phyloP scores from a whole-genome alignment of 2,797 vertebrate species.

The Graptemys geographica region DNA sequence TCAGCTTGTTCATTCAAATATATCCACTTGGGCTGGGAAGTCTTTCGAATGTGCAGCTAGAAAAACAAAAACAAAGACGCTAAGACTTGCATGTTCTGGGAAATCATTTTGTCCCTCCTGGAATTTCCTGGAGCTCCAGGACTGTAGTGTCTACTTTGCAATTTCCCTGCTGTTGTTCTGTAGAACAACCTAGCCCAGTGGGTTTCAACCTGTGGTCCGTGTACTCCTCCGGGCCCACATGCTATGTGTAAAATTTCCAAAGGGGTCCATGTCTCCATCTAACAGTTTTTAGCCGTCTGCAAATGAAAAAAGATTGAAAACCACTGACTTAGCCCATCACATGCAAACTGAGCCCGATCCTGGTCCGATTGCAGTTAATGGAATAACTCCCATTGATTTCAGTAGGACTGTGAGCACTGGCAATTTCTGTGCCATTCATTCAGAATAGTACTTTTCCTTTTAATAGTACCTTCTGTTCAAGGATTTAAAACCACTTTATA shows the following conservation, averaged over 20 bases:
- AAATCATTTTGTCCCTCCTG: background rate
- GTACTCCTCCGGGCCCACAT: too few relatives aligned
- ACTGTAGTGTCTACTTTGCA: background rate
- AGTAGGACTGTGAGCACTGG: background rate
- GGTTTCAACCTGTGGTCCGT: too few relatives aligned
- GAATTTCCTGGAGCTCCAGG: background rate
- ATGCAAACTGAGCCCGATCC: rapidly evolving
- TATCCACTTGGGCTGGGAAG: background rate
- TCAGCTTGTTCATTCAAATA: slow-evolving; percentile 9
- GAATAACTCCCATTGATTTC: background rate
- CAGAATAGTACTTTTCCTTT: background rate
- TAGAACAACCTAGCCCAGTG: background rate
- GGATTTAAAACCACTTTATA: background rate
- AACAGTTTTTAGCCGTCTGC: too few relatives aligned
- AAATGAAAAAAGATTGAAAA: too few relatives aligned
- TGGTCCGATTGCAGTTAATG: background rate
- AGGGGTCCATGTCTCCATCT: too few relatives aligned
- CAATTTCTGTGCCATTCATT: background rate
- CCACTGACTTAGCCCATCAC: background rate
- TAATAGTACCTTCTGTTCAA: background rate
- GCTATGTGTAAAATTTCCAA: too few relatives aligned
- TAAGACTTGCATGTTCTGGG: background rate
- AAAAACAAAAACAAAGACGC: background rate
- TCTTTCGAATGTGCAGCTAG: background rate
- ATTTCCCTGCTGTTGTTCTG: background rate